Percentiles rank a stretch among this genome's conserved stretches.
Evolutionary conservation across 2,888 invertebrate species (phyloP).

Genomic region (Nomada ruficornis): DNA sequence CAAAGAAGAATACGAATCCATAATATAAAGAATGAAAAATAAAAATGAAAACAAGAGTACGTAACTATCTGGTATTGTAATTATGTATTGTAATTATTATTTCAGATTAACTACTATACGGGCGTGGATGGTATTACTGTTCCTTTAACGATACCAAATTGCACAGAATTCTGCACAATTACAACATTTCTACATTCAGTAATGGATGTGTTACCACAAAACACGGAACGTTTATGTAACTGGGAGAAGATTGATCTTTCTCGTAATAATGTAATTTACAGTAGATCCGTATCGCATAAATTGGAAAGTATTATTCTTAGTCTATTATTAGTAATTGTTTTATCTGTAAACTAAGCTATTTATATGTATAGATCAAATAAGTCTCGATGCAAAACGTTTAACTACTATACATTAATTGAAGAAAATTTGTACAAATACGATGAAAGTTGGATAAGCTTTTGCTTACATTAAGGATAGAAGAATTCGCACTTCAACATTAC

Average conservation of each 20-base stretch:
- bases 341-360: background rate
- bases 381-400: background rate
- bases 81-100: constrained; percentile 22
- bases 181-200: constrained; percentile 38
- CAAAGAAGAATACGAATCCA: too few species aligned
- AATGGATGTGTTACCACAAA: constrained; percentile 46
- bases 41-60: background rate
- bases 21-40: too few species aligned
- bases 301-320: background rate
- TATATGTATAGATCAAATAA: background rate
- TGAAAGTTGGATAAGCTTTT: background rate
- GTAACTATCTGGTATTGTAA: background rate
- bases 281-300: constrained; percentile 25
- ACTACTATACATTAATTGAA: background rate
- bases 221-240: constrained; percentile 51
- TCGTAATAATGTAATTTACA: background rate
- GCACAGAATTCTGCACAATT: constrained; percentile 64
- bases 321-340: constrained; percentile 1
- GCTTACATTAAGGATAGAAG: background rate
- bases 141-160: constrained; percentile 53
- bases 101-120: constrained; percentile 67
- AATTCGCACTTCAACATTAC: background rate
- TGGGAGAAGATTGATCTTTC: constrained; percentile 24
- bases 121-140: constrained; percentile 53
- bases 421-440: background rate